Base-by-base conservation (phyloP, 2,888 invertebrate species). In the Hydrotaea cyrtoneurina region DNA sequence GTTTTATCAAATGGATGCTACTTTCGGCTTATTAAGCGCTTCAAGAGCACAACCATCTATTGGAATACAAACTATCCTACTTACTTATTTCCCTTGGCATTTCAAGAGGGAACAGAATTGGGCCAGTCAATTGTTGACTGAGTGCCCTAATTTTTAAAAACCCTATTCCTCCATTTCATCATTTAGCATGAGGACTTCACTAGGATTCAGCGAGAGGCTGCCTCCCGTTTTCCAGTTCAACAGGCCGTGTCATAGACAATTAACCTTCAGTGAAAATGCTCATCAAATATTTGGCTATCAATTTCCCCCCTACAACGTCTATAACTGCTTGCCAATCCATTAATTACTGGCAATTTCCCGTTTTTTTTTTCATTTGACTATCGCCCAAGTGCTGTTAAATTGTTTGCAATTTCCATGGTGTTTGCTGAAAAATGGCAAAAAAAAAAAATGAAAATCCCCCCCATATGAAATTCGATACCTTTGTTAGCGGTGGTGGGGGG, bases 291-390 rank as follows among this genome's bases (percentile, higher is more conserved):
- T 11, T 50, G 50, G n/a, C 10, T 59, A 59, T 59, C 59, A 19
- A 59, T 59, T 59, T 59, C 26, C 59, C 13, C 26, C 23, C 43
- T 15, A 10, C 2, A 2, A 3, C 15, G 11, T 15, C 43, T 15
- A n/a, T n/a, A 2, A 13, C 1, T 0, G n/a, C 13, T n/a, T 50
- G 15, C 26, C 66, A 43, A 66, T 43, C 36, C 66, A 66, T 39
- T 66, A 66, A 66, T 66, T 66, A 43, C 66, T 66, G 66, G 19
- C 66, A 66, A 66, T 66, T 66, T 66, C 66, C 66, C 43, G n/a
- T n/a, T n/a, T n/a, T n/a, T n/a, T n/a, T n/a, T n/a, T n/a, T 7
- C 5, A 10, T 17, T 13, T 64, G 17, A 15, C 21, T 8, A 10
- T 55, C 55, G 4, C 55, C 5, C 23, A 59, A 59, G 26, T 59